Conservation (phyloP, 2,113 vertebrate genomes). For the Syrrhaptes paradoxus region DNA sequence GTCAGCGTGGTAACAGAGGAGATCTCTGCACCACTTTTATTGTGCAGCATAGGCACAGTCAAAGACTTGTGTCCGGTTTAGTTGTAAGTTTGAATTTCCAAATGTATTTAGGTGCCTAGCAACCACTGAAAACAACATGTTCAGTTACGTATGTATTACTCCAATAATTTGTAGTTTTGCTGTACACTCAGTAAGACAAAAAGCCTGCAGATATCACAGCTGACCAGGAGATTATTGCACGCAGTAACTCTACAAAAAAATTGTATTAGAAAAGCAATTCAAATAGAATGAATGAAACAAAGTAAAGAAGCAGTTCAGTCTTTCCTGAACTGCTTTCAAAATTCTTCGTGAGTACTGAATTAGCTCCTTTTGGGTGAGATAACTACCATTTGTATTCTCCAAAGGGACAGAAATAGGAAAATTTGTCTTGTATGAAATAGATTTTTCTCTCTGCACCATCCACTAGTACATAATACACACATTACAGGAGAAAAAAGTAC, state of each 20-base stretch:
- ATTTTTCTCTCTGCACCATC: not conserved
- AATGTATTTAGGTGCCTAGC: not conserved
- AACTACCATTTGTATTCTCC: not conserved
- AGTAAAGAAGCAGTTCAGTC: not conserved
- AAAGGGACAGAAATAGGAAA: not conserved
- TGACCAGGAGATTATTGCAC: not conserved
- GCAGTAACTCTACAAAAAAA: not conserved
- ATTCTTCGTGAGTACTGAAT: not conserved
- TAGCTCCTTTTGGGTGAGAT: not conserved
- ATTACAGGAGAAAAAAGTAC: not conserved
- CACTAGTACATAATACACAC: not conserved
- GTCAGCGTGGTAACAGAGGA: too few species aligned
- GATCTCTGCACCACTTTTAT: not conserved
- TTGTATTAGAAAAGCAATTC: not conserved
- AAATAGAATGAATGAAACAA: not conserved
- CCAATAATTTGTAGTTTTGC: not conserved
- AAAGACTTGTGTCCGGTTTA: not conserved
- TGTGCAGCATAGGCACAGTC: fast-evolving
- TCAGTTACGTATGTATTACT: not conserved
- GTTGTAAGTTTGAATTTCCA: not conserved
- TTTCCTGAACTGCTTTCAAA: not conserved
- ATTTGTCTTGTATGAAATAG: not conserved
- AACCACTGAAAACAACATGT: not conserved
- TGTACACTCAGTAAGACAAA: not conserved
- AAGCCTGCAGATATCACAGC: not conserved